Percentiles rank a stretch among this genome's conserved stretches.
These are phyloP conservation scores for Sciaenops ocellatus DNA, from an alignment of 2,797 vertebrate genomes.

Conservation along the genomic window DNA sequence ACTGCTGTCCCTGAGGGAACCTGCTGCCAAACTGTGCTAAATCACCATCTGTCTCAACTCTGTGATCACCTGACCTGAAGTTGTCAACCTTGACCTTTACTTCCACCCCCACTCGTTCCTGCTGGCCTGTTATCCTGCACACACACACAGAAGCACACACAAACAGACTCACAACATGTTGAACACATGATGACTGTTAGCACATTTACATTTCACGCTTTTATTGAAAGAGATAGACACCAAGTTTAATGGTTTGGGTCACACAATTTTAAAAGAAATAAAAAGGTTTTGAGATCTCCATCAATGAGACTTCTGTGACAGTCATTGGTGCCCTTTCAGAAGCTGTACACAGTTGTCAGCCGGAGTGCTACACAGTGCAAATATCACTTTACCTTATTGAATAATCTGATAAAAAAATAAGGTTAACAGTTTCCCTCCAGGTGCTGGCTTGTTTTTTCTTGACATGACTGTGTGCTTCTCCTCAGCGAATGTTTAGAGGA, in stretches of 20 bases:
- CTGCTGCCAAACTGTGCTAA: constrained; percentile 60
- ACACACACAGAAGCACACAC: background rate
- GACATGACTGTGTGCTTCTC: background rate
- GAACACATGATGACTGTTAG: background rate
- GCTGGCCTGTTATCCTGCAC: constrained; percentile 48
- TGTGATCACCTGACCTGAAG: constrained; percentile 79
- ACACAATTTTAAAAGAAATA: background rate
- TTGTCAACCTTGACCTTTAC: constrained; percentile 76
- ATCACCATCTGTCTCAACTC: constrained; percentile 81
- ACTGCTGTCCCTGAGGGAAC: constrained; percentile 49
- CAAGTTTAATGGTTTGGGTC: background rate
- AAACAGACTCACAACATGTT: background rate
- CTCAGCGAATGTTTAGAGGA: background rate
- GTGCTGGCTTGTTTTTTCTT: background rate
- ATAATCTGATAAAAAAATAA: background rate
- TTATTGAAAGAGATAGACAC: background rate
- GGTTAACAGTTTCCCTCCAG: background rate
- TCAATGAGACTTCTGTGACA: background rate
- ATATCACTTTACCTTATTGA: background rate
- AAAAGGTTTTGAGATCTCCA: background rate
- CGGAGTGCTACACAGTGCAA: background rate
- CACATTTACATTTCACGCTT: background rate
- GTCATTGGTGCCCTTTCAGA: background rate
- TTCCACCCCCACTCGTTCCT: constrained; percentile 55
- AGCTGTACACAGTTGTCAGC: background rate